phyloP scores from a whole-genome alignment of 2,113 vertebrate genomes.

The Ovis canadensis region DNA sequence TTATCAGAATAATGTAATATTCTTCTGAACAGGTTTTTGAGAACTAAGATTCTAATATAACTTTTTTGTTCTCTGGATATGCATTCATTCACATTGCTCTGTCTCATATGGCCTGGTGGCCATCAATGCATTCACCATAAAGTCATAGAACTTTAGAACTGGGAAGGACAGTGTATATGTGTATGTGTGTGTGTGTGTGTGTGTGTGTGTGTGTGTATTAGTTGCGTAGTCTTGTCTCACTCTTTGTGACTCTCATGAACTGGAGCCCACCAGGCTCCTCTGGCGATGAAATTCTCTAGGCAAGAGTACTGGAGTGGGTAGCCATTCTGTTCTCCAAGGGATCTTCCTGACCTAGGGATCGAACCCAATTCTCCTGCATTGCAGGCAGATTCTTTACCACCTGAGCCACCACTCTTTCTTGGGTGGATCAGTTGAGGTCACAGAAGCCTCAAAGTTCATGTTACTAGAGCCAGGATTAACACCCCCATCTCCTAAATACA shows the following conservation, averaged over 20 bases:
- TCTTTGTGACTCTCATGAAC: background rate
- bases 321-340: background rate
- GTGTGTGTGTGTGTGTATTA: background rate
- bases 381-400: background rate
- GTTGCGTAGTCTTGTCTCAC: background rate
- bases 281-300: background rate
- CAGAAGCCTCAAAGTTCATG: background rate
- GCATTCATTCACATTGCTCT: background rate
- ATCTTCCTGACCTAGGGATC: background rate
- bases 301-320: background rate
- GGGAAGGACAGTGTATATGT: background rate
- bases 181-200: background rate
- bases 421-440: background rate
- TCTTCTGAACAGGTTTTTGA: background rate
- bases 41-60: background rate
- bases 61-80: background rate
- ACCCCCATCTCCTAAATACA: background rate
- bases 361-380: background rate
- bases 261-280: background rate
- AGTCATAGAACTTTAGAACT: background rate
- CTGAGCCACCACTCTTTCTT: background rate
- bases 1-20: background rate
- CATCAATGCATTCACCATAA: background rate
- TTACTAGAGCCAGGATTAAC: background rate
- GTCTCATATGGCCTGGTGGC: background rate